Conservation (phyloP, 2,888 invertebrate genomes). For the Bellardia pandia region DNA sequence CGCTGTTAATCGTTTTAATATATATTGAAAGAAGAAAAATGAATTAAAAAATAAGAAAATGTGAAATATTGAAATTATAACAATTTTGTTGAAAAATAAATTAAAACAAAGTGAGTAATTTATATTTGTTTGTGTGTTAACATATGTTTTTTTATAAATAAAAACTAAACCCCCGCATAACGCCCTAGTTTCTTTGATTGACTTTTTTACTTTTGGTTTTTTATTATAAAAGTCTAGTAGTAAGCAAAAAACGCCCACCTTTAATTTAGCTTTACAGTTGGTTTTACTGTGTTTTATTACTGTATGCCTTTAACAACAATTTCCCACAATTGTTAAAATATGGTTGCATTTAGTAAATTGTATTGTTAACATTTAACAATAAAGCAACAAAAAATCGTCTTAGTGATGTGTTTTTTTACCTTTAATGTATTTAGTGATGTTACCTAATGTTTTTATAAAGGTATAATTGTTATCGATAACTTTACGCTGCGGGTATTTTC, state of each 20-base stretch:
- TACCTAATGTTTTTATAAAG: conserved; percentile 17
- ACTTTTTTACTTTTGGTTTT: conserved; percentile 31
- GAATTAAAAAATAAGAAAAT: conserved; percentile 19
- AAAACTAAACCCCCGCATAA: conserved; percentile 63
- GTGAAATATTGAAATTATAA: conserved; percentile 5
- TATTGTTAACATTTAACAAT: conserved; percentile 57
- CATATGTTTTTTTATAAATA: conserved; percentile 14
- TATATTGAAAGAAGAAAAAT: conserved; percentile 20
- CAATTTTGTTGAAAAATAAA: conserved; percentile 1
- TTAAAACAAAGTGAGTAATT: conserved; percentile 62
- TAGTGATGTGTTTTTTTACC: conserved; percentile 46
- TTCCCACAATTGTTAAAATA: conserved; percentile 68
- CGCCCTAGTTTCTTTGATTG: conserved; percentile 57
- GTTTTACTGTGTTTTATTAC: conserved; percentile 20
- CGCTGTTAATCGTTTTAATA: conserved; percentile 5
- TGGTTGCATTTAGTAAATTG: conserved; percentile 58
- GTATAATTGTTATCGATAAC: conserved; percentile 59
- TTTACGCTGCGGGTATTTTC: background rate
- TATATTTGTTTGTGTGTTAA: background rate
- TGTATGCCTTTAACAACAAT: conserved; percentile 38
- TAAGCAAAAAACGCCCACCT: conserved; percentile 68
- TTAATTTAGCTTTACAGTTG: conserved; percentile 57
- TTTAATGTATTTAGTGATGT: conserved; percentile 35
- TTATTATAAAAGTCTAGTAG: conserved; percentile 20
- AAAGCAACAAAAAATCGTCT: background rate